A percentile compares a stretch with the other conserved stretches of the same genome.
Conservation (phyloP, 2,797 vertebrate species). For the Thripadectes ignobilis region DNA sequence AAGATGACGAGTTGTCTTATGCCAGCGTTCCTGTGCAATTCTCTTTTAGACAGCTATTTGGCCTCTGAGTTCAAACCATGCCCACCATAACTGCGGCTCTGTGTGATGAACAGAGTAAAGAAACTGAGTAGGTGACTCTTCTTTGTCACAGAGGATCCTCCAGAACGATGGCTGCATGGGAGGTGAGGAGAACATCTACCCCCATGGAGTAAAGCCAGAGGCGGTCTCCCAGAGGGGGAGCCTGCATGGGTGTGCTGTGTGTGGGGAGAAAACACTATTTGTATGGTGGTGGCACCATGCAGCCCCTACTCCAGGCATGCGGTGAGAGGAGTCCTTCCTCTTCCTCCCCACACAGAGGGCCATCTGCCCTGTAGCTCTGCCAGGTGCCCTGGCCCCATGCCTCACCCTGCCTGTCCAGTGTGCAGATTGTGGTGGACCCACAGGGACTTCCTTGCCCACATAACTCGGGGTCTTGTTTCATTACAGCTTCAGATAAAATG, state of each 20-base stretch:
- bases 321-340: rapidly evolving
- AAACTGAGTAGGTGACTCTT: background rate
- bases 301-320: rapidly evolving
- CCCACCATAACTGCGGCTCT: background rate
- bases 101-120: background rate
- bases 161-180: background rate
- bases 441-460: background rate
- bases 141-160: background rate
- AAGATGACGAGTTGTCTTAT: background rate
- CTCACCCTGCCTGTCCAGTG: rapidly evolving
- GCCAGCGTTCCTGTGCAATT: background rate
- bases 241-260: rapidly evolving
- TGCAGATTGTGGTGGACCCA: background rate
- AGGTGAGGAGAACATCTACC: background rate
- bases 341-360: background rate
- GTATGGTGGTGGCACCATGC: rapidly evolving
- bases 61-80: background rate
- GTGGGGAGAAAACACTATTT: rapidly evolving
- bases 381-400: background rate
- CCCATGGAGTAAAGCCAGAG: rapidly evolving
- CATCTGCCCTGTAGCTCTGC: background rate
- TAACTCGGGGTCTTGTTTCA: rapidly evolving
- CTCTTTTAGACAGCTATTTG: background rate
- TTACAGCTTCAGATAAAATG: background rate
- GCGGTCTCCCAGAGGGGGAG: background rate